phyloP scores from a whole-genome alignment of 2,797 vertebrate genomes.

The Coccyzus lansbergi region DNA sequence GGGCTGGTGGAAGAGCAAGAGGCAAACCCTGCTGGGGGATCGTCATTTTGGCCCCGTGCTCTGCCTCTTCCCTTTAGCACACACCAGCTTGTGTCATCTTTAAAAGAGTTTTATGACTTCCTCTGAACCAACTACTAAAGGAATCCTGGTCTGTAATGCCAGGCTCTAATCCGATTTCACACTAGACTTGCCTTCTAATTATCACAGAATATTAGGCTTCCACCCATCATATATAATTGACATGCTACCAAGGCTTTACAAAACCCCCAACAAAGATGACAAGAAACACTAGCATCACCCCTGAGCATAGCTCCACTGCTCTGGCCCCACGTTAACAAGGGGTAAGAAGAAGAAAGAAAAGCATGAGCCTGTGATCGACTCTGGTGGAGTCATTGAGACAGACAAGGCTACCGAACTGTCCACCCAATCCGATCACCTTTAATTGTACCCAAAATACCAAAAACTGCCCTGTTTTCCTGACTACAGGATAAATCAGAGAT shows the following conservation, averaged over 20 bases:
- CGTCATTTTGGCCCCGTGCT: background rate
- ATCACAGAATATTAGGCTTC: constrained; percentile 66
- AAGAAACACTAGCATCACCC: constrained; percentile 53
- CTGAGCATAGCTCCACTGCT: background rate
- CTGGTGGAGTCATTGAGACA: fast-evolving
- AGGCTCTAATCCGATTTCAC: constrained; percentile 64
- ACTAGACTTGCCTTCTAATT: constrained; percentile 69
- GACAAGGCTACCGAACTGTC: background rate
- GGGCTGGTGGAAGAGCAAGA: background rate
- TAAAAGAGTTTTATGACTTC: constrained; percentile 55
- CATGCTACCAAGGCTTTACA: constrained; percentile 17
- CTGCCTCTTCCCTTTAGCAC: background rate
- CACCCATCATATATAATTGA: constrained; percentile 69
- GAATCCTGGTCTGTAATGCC: constrained; percentile 2
- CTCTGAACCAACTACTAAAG: constrained; percentile 43
- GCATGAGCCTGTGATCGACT: background rate
- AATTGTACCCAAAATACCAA: background rate
- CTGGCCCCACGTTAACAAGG: background rate
- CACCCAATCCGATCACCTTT: background rate
- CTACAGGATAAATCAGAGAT: background rate
- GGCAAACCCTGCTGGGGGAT: background rate
- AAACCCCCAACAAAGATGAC: constrained; percentile 61
- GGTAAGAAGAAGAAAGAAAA: background rate
- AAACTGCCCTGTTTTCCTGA: background rate
- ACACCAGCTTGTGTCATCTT: background rate